Evolutionary conservation across 2,797 vertebrate genomes (phyloP).

Genomic region (Rhadinocentrus ornatus): DNA sequence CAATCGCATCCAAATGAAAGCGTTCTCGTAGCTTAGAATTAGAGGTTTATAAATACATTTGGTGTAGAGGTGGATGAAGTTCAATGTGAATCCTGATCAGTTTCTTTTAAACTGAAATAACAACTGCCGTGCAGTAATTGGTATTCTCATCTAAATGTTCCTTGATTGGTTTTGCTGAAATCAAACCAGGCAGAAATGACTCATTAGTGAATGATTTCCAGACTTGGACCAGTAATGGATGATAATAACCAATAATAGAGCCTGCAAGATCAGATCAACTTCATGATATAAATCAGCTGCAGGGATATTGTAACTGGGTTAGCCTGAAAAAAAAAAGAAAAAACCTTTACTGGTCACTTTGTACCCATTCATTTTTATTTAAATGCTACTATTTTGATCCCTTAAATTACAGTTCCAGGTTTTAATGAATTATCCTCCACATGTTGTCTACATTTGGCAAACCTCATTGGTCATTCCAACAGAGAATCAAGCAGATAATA

Average conservation of each 20-base stretch:
- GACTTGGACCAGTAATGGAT: background rate
- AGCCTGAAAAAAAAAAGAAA: background rate
- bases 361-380: background rate
- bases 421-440: background rate
- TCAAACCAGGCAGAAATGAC: background rate
- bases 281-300: background rate
- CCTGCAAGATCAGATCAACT: background rate
- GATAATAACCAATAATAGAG: background rate
- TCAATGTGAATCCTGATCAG: too few relatives aligned
- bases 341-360: background rate
- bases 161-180: background rate
- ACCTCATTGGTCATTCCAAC: constrained; percentile 8
- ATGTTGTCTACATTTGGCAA: background rate
- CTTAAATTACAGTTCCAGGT: background rate
- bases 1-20: too few relatives aligned
- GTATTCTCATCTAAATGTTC: background rate
- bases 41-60: too few relatives aligned
- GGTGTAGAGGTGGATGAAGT: too few relatives aligned
- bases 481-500: constrained; percentile 21
- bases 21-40: too few relatives aligned
- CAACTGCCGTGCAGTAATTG: background rate
- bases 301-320: background rate
- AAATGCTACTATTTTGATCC: background rate
- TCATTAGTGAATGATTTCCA: background rate
- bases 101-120: too few relatives aligned